Conservation (phyloP, 35 echinoderm and acorn worm species). For the Anneissia japonica region DNA sequence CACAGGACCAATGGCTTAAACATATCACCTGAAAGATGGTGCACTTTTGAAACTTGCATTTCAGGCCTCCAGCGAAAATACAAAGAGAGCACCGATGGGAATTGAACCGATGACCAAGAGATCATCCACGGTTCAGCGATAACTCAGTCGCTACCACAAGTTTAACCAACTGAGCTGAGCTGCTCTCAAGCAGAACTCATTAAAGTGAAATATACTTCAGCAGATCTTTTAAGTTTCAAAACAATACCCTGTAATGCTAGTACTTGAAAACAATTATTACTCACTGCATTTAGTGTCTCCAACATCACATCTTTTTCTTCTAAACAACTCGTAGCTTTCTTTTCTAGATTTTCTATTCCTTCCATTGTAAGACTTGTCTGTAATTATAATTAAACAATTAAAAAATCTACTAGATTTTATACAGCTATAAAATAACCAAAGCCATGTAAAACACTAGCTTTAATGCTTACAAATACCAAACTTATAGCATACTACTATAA, state of each 20-base stretch:
- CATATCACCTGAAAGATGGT: no score
- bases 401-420: neutral
- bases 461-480: neutral
- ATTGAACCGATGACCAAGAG: no score
- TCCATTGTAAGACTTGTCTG: constrained; percentile 39
- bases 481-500: neutral
- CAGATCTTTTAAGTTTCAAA: no score
- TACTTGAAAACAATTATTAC: no score
- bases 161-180: neutral
- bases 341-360: constrained; percentile 31
- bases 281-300: constrained; percentile 46
- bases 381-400: neutral
- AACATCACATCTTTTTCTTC: constrained; percentile 44
- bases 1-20: no score
- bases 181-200: neutral
- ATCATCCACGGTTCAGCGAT: no score
- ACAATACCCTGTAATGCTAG: no score
- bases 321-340: constrained; percentile 37
- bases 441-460: neutral
- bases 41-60: no score
- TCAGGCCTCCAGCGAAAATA: no score
- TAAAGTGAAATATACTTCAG: neutral
- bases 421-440: neutral
- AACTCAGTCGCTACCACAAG: neutral
- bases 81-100: no score